These are phyloP conservation scores for Eupsilia transversa DNA, from an alignment of 2,888 invertebrate genomes.

Conservation along the genomic window DNA sequence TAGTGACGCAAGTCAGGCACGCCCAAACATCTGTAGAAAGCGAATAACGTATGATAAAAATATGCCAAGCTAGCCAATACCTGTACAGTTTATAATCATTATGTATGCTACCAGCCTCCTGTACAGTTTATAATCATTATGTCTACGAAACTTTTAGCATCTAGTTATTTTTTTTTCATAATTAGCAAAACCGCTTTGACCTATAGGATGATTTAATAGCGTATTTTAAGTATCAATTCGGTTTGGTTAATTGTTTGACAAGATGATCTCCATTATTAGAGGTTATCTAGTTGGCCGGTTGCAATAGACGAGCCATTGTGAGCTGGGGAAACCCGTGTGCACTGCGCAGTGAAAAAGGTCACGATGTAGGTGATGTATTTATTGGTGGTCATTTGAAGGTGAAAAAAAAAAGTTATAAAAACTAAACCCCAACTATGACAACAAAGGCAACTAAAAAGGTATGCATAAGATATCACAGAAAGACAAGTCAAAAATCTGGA, in stretches of 20 bases:
- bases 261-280: constrained; percentile 3
- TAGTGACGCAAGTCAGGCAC: constrained; percentile 29
- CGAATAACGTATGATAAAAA: constrained; percentile 1
- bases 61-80: not conserved
- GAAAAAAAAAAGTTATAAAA: too few relatives aligned
- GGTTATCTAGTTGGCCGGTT: not conserved
- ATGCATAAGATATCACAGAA: too few relatives aligned
- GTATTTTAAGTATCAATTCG: constrained; percentile 3
- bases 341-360: not conserved
- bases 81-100: constrained; percentile 4
- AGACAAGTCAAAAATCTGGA: too few relatives aligned
- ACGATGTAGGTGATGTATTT: not conserved
- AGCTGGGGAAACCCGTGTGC: not conserved
- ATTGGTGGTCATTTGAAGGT: constrained; percentile 1
- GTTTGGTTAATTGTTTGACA: constrained; percentile 2
- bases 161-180: not conserved
- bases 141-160: constrained; percentile 23
- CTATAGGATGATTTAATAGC: constrained; percentile 18
- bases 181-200: constrained; percentile 18
- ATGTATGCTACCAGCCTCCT: constrained; percentile 3
- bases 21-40: constrained; percentile 28
- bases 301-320: not conserved
- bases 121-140: constrained; percentile 2
- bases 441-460: too few relatives aligned
- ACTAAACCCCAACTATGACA: too few relatives aligned